These are phyloP conservation scores for Drosophila athabasca DNA, from an alignment of 1,140 invertebrate species.

Conservation along the genomic window DNA sequence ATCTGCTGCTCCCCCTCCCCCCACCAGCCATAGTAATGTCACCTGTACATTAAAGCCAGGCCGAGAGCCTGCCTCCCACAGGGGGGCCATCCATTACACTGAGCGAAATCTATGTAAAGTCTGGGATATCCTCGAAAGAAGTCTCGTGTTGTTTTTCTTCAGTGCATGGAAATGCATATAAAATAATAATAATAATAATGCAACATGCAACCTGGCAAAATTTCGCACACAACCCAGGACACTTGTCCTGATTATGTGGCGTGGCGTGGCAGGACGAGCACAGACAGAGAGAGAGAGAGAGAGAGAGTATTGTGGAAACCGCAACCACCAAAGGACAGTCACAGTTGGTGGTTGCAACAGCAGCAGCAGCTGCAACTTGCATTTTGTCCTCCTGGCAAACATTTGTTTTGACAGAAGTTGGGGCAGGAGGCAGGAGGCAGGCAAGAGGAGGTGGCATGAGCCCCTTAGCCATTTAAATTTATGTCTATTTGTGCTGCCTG, in stretches of 20 bases:
- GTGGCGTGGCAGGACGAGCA: slow-evolving; percentile 21
- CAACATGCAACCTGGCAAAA: slow-evolving; percentile 46
- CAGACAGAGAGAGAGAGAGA: neutral
- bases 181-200: slow-evolving; percentile 71
- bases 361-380: slow-evolving; percentile 46
- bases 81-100: slow-evolving; percentile 11
- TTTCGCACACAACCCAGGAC: slow-evolving; percentile 56
- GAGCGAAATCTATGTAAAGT: slow-evolving; percentile 7
- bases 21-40: slow-evolving; percentile 48
- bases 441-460: neutral
- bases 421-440: slow-evolving; percentile 6
- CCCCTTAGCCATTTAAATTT: slow-evolving; percentile 64
- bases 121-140: neutral
- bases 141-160: neutral
- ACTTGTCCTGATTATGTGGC: slow-evolving; percentile 77
- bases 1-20: slow-evolving; percentile 11
- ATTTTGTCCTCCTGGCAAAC: slow-evolving; percentile 50
- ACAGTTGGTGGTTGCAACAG: slow-evolving; percentile 50
- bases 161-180: slow-evolving; percentile 50
- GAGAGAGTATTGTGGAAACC: slow-evolving; percentile 7
- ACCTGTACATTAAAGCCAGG: slow-evolving; percentile 60
- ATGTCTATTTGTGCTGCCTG: slow-evolving; percentile 51
- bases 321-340: slow-evolving; percentile 47
- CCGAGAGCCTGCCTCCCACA: neutral
- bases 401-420: slow-evolving; percentile 69